Base-by-base conservation (phyloP, 2,888 invertebrate species). In the Mesoligia furuncula region DNA sequence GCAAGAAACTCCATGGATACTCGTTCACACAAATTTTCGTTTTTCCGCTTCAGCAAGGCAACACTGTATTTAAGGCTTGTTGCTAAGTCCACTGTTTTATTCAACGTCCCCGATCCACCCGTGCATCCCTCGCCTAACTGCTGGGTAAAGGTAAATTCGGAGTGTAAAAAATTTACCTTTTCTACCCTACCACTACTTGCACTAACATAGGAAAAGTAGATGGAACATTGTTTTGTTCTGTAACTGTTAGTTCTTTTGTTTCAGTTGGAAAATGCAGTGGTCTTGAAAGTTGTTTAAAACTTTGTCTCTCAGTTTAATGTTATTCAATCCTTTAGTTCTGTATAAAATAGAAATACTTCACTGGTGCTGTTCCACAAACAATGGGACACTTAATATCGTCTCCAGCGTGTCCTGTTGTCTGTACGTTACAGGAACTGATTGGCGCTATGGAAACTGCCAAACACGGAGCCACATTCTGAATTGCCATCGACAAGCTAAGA, bases 61-160 rank as follows among this genome's bases (percentile, higher is more conserved):
- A 88, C 79, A 82, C 69, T 48, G 75, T 83, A 85, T 83, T 88
- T 87, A 87, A 83, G 74, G 85, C 82, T 80, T 79, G 80, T 88
- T 90, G 84, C 87, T 88, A 88, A 84, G 77, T 87, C 80, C 80
- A 82, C 88, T 92, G 86, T 90, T 91, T 92, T 92, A 92, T 92
- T 91, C 90, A 92, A 79, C 79, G 69, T 69, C 75, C 74, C 77
- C 80, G 42, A 76, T 87, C 65, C 57, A 36, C 65, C 67, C 65
- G 24, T 71, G 65, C 73, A 66, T 80, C 73, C 85, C 62, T 74
- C 51, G 75, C 81, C 85, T 90, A 80, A 85, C 81, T 74, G 61
- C 65, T 64, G 66, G 61, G 77, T 87, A 85, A 86, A 87, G 79
- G 81, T 80, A 86, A 87, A 87, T 87, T 87, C 70, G 51, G 73